Evolutionary conservation across 2,113 vertebrate genomes (phyloP), one percentile per base, ranked within the genome.

Genomic region (Caloenas nicobarica): DNA sequence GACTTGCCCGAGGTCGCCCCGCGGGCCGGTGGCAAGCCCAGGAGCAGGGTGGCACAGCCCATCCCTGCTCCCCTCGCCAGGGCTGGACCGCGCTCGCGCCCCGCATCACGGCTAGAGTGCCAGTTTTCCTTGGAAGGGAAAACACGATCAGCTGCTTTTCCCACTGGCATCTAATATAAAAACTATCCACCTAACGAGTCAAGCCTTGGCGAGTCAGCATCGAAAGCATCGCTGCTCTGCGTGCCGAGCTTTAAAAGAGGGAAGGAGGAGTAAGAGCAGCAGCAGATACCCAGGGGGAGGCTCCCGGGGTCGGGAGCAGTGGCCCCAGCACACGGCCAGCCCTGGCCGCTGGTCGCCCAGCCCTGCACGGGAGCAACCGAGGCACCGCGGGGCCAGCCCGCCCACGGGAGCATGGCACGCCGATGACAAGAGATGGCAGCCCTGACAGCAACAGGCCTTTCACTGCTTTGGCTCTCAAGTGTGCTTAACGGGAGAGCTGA

Each of bases 1-100:
- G 42, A 94, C 96, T 88, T 86, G 95, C 89, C 90, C 95, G 70
- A 53, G 88, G 85, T 86, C 54, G 46, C 82, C 72, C 72, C 61
- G 16, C 7, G 42, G 42, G 42, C 42, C 42, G 42, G 42, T 17
- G 42, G 42, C 42, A 7, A 16, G 42, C 42, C 16, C 42, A 44
- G 42, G 42, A 16, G 16, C 42, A 17, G 42, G 42, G 42, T 16
- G 42, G 42, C 42, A 42, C 42, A 42, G 42, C 42, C 42, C 42
- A 17, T 16, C 42, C 42, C 42, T 44, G 42, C 42, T 44, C 16
- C 42, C 42, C 42, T 80, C 2, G 0, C 86, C 71, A 24, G 53
- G 81, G 46, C 85, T 68, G 2, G 2, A 16, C 81, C 9, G 11
- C 23, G 38, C 82, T 83, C 76, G 79, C 56, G 81, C 85, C 77